Base-by-base conservation (phyloP, 2,888 invertebrate species). In the Melanotus villosus region DNA sequence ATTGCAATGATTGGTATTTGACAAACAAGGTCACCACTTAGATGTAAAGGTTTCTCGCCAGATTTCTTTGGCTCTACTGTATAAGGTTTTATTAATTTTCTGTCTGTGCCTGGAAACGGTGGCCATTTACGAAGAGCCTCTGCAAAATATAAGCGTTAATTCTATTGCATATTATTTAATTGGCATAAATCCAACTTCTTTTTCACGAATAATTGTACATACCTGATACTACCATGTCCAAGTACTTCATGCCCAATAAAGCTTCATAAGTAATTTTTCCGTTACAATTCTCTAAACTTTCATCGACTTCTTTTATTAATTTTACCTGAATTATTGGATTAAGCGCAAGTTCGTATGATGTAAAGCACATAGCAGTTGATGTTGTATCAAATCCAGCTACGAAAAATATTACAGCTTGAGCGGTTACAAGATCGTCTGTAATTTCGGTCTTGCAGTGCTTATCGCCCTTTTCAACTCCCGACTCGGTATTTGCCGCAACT, bases 401-500 rank as follows among this genome's bases (percentile, higher is more conserved):
- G 73, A 87, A 86, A 78, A 87, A 87, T 16, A 87, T 78, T 41
- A 86, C 85, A 0, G 86, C 86, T 79, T 88, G 90, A 0, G 89
- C 87, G 0, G 88, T 86, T 9, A 90, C 84, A 62, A 89, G 89
- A 0, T 86, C 84, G 56, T 80, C 75, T 2, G 80, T 75, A 21
- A 79, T 65, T 68, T 75, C 60, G 34, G 18, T 50, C 12, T 50
- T 50, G 9, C 26, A 12, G 3, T 26, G 3, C 12, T 2, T 21
- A 0, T 10, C 43, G 19, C 10, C 1, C 6, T 43, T 43, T 1
- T 18, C 41, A 14, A 41, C 1, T 3, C 14, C 14, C 6, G 36
- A 12, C 18, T 41, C 34, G 1, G 4, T 12, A 1, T 34, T 12
- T 2, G 2, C 19, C 66, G 54, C 69, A 34, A 9, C 65, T 54